Conservation (phyloP, 2,888 invertebrate genomes). For the Nomada hirtipes region DNA sequence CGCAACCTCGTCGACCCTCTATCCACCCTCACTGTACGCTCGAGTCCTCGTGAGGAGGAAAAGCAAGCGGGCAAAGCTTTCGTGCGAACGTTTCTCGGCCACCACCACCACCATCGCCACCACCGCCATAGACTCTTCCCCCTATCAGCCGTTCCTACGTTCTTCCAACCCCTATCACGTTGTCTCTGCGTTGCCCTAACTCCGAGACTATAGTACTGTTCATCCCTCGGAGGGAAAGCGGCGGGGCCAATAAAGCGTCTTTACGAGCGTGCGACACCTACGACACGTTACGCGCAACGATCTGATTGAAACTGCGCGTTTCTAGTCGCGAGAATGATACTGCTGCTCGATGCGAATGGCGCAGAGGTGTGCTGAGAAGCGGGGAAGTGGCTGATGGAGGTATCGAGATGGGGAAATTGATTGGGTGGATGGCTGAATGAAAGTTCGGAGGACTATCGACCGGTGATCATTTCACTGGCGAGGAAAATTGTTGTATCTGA, state of each 20-base stretch:
- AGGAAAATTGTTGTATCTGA: no score
- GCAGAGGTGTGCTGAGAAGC: not conserved
- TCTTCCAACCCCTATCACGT: not conserved
- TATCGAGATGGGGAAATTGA: not conserved
- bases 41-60: constrained; percentile 72
- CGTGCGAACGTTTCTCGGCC: constrained; percentile 69
- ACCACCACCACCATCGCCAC: constrained; percentile 40
- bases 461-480: no score
- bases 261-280: constrained; percentile 59
- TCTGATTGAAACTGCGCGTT: constrained; percentile 56
- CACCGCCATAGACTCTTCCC: constrained; percentile 8
- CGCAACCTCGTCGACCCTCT: constrained; percentile 65
- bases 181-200: constrained; percentile 25
- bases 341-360: not conserved
- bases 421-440: not conserved
- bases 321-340: constrained; percentile 12
- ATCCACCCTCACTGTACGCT: constrained; percentile 32
- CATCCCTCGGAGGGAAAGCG: constrained; percentile 36
- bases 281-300: constrained; percentile 34
- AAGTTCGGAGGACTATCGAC: no score
- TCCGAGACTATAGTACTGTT: constrained; percentile 21
- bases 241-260: constrained; percentile 69
- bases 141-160: not conserved
- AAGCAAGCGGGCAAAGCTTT: constrained; percentile 67
- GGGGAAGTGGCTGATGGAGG: not conserved